Evolutionary conservation across 1,140 invertebrate genomes (phyloP), one percentile per base, ranked within the genome.

Genomic region (Brachionus paranguensis): DNA sequence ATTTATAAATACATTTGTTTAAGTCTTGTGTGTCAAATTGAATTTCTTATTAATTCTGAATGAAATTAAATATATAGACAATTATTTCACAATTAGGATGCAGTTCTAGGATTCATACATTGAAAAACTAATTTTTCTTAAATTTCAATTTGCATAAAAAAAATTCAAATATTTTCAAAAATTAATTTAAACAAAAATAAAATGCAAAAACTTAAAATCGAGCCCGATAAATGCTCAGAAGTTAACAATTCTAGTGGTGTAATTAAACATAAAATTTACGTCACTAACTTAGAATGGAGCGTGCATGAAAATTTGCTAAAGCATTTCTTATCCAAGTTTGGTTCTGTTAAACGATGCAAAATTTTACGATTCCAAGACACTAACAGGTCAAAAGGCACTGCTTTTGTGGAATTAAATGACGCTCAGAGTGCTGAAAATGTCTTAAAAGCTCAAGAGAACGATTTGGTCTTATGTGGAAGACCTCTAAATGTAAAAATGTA

Each of bases 241-340:
- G 6, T 2, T 37, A 7, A 37, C 4, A 6, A 37, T 37, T 37
- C 2, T 6, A 37, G 33, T 1, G 33, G 1, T 37, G 4, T 37
- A 37, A 37, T 37, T 0, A 37, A 37, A 1, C 33, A 37, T 37
- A 81, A 81, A 81, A 68, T 81, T 12, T 68, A 17, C 43, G 41
- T 81, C 8, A 27, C 17, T 27, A 81, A 68, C 60, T 68, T 81
- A 14, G 78, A 81, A 64, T 81, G 53, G 50, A 81, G 27, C 41
- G 53, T 64, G 17, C 78, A 81, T 68, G 78, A 81, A 47, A 60
- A 68, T 81, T 47, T 81, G 41, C 29, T 81, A 14, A 81, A 81
- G 45, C 37, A 81, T 12, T 81, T 64, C n/a, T 68, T 81, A 11
- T 43, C 53, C 1, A 64, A 60, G 64, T 81, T 43, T 81, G 78